Conservation (phyloP, 2,113 vertebrate species). For the Xerus inauris region DNA sequence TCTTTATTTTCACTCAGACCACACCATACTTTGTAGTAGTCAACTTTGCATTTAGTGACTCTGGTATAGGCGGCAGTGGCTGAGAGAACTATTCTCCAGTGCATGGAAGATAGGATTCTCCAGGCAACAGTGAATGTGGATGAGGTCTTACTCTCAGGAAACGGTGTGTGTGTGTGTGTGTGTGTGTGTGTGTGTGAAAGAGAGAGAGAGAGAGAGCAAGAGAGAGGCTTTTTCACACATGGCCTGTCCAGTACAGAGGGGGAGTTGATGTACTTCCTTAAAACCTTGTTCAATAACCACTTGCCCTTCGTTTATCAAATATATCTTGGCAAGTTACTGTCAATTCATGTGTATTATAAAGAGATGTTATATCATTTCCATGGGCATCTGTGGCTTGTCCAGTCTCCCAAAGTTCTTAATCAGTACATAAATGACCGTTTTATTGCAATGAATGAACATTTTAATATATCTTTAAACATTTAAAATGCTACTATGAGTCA, state of each 20-base stretch:
- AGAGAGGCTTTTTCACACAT: neutral
- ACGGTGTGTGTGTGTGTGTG: neutral
- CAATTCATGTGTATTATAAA: neutral
- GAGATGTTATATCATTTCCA: neutral
- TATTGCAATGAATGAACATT: neutral
- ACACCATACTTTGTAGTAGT: neutral
- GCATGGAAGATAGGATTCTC: neutral
- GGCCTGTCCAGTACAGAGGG: neutral
- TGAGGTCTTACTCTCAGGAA: neutral
- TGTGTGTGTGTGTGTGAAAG: too few species aligned
- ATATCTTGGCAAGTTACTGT: neutral
- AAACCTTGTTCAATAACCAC: neutral
- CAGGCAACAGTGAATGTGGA: neutral
- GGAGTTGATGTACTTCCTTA: neutral
- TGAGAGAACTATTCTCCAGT: neutral
- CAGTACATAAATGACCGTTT: neutral
- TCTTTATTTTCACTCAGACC: neutral
- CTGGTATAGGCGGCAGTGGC: neutral
- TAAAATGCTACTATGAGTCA: neutral
- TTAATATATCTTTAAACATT: neutral
- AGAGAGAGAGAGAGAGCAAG: too few species aligned
- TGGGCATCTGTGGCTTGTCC: neutral
- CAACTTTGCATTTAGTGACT: neutral
- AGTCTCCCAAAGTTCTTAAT: neutral
- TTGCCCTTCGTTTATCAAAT: constrained; percentile 2